Evolutionary conservation across 2,888 invertebrate genomes (phyloP).

Genomic region (Hypercompe scribonia): DNA sequence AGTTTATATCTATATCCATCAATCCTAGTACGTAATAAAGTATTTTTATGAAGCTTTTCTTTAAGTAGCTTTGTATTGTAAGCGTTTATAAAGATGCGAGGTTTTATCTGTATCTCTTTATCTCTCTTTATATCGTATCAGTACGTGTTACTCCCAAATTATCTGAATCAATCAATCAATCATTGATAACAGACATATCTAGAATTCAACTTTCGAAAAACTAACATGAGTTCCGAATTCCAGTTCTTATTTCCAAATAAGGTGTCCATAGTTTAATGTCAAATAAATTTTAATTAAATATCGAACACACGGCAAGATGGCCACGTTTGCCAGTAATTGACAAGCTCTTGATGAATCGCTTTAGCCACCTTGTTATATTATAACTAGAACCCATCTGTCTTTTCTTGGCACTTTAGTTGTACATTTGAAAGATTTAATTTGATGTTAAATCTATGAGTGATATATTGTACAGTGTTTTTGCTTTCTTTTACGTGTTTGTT

Average conservation of each 20-base stretch:
- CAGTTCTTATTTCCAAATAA: slow-evolving; percentile 47
- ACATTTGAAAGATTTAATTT: slow-evolving; percentile 71
- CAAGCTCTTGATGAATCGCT: slow-evolving; percentile 83
- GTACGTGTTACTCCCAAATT: slow-evolving; percentile 38
- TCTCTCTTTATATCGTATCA: slow-evolving; percentile 28
- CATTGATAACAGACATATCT: slow-evolving; percentile 57
- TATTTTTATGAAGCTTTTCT: slow-evolving; percentile 18
- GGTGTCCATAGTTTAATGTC: slow-evolving; percentile 57
- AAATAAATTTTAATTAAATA: slow-evolving; percentile 85
- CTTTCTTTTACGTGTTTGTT: slow-evolving; percentile 55
- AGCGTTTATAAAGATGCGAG: slow-evolving; percentile 24
- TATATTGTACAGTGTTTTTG: slow-evolving; percentile 67
- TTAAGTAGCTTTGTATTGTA: slow-evolving; percentile 21
- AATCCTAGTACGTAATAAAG: slow-evolving; percentile 9
- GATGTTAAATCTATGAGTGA: slow-evolving; percentile 72
- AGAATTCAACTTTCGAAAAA: slow-evolving; percentile 54
- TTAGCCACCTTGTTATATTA: slow-evolving; percentile 80
- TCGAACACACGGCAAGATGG: slow-evolving; percentile 68
- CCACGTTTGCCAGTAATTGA: slow-evolving; percentile 79
- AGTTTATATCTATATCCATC: background rate
- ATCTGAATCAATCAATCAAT: slow-evolving; percentile 54
- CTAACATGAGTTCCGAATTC: slow-evolving; percentile 46
- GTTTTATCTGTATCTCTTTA: slow-evolving; percentile 41
- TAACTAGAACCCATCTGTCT: slow-evolving; percentile 77
- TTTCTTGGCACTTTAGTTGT: slow-evolving; percentile 63